These are phyloP conservation scores for Agriopis leucophaearia DNA, from an alignment of 2,888 invertebrate species.

Conservation along the genomic window DNA sequence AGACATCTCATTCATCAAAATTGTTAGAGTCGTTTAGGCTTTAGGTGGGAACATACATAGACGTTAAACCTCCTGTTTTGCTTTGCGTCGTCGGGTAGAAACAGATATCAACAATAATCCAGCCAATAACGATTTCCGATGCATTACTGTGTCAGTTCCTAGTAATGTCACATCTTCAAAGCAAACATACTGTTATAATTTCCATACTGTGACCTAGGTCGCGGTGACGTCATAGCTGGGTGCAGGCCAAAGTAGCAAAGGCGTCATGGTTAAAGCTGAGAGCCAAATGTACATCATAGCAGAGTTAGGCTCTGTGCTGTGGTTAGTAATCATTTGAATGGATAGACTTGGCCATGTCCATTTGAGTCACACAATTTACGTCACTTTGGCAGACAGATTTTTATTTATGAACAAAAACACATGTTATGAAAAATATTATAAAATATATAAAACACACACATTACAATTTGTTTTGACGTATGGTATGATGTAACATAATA, in stretches of 20 bases:
- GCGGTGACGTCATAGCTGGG: constrained; percentile 32
- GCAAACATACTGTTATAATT: constrained; percentile 6
- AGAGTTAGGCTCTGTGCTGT: constrained; percentile 5
- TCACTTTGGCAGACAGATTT: constrained; percentile 1
- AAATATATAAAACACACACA: too few relatives aligned
- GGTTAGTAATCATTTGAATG: constrained; percentile 22
- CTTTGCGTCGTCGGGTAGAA: too few relatives aligned
- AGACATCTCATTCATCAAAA: too few relatives aligned
- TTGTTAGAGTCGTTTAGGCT: too few relatives aligned
- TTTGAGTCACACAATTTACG: neutral
- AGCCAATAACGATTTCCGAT: too few relatives aligned
- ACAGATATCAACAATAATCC: too few relatives aligned
- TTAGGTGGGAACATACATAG: too few relatives aligned
- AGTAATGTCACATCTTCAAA: constrained; percentile 1
- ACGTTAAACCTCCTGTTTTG: too few relatives aligned
- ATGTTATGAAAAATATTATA: too few relatives aligned
- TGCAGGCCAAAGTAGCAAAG: constrained; percentile 32
- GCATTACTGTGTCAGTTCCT: neutral
- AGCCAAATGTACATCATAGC: constrained; percentile 27
- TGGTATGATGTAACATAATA: too few relatives aligned
- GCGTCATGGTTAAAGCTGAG: constrained; percentile 17
- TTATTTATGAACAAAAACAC: neutral
- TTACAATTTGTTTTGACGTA: too few relatives aligned
- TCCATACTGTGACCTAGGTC: constrained; percentile 33
- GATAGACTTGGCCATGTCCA: neutral